phyloP scores from a whole-genome alignment of 2,797 vertebrate species.

The Poeciliopsis turneri region DNA sequence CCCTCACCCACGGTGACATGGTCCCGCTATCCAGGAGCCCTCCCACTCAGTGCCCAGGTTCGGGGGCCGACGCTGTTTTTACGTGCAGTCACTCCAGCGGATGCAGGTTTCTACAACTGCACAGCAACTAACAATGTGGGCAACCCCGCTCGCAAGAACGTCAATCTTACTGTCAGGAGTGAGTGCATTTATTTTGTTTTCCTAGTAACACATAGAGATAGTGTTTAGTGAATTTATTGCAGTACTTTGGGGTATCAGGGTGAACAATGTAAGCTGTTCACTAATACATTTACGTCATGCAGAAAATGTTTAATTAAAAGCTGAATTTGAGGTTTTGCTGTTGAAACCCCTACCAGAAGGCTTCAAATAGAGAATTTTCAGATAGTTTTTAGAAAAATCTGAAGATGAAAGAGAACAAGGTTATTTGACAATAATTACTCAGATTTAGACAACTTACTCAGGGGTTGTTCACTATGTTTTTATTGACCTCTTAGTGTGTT shows the following conservation, averaged over 20 bases:
- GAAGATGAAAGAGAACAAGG: neutral
- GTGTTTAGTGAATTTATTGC: neutral
- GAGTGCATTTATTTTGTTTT: constrained; percentile 51
- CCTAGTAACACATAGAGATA: neutral
- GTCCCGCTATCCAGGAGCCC: constrained; percentile 87
- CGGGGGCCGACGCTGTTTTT: constrained; percentile 86
- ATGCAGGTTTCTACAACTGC: constrained; percentile 95
- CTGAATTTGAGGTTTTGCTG: neutral
- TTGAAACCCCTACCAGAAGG: neutral
- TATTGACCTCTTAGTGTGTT: neutral
- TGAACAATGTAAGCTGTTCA: neutral
- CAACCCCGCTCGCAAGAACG: constrained; percentile 92
- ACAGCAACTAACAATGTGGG: constrained; percentile 96
- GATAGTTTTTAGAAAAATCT: neutral
- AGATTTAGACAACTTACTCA: neutral
- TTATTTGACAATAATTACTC: neutral
- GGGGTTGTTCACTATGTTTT: neutral
- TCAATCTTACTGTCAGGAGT: constrained; percentile 94
- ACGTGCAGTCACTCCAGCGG: constrained; percentile 83
- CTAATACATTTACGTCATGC: neutral
- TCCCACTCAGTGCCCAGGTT: constrained; percentile 86
- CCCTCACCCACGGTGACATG: constrained; percentile 88
- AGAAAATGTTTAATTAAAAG: neutral
- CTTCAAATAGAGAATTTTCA: neutral
- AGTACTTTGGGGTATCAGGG: neutral